phyloP scores from a whole-genome alignment of 2,888 invertebrate species.

The Junonia oenone region DNA sequence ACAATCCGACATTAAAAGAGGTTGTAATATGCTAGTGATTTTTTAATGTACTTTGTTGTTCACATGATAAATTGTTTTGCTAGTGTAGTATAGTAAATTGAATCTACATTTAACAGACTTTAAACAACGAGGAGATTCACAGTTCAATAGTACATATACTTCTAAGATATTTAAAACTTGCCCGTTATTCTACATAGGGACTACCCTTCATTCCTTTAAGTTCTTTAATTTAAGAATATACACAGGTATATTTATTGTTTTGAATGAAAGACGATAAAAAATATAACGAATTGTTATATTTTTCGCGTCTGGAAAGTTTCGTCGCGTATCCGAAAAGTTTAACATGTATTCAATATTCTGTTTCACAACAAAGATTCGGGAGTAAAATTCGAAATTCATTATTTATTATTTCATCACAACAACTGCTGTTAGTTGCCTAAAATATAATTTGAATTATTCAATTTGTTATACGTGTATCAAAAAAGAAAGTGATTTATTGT shows the following conservation, averaged over 20 bases:
- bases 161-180: no score
- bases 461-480: not conserved
- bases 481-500: not conserved
- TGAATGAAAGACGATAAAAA: not conserved
- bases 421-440: not conserved
- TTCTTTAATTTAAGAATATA: not conserved
- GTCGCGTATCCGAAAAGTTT: not conserved
- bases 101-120: no score
- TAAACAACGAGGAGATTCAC: no score
- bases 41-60: no score
- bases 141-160: no score
- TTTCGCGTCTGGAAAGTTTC: not conserved
- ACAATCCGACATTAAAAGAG: no score
- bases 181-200: no score
- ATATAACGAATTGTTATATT: not conserved
- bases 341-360: not conserved
- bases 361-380: not conserved
- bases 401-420: not conserved
- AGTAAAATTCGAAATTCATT: not conserved
- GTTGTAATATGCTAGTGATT: no score
- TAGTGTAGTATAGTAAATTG: no score
- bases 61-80: no score
- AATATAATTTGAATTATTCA: not conserved
- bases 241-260: not conserved
- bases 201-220: not conserved